These are phyloP conservation scores for Melieria crassipennis DNA, from an alignment of 2,888 invertebrate genomes.

Conservation along the genomic window DNA sequence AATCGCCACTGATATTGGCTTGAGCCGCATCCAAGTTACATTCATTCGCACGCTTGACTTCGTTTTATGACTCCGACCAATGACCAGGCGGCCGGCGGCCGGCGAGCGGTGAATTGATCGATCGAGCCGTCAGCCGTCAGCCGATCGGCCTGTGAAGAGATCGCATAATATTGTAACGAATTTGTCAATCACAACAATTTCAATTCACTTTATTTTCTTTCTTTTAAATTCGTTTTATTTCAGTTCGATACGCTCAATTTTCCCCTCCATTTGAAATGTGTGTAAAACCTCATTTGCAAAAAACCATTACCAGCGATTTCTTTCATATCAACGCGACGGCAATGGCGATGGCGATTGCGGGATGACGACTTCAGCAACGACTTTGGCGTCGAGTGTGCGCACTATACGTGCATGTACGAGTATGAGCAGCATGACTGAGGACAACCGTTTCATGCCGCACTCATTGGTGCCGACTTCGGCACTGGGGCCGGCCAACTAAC, in stretches of 20 bases:
- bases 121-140: no score
- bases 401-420: no score
- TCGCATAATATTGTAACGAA: slow-evolving; percentile 7
- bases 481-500: not conserved
- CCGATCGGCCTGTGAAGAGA: no score
- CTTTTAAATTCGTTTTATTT: slow-evolving; percentile 13
- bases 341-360: no score
- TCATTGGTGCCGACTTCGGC: not conserved
- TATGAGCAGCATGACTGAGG: no score
- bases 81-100: no score
- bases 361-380: not conserved
- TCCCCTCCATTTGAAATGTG: not conserved
- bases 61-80: no score
- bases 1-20: no score
- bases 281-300: slow-evolving; percentile 28
- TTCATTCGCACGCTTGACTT: no score
- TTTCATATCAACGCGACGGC: not conserved
- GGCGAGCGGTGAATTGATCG: no score
- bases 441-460: no score
- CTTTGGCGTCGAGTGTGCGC: not conserved
- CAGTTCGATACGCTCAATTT: slow-evolving; percentile 4
- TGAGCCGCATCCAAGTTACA: no score
- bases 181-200: slow-evolving; percentile 31
- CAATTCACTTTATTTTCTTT: slow-evolving; percentile 11
- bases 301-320: slow-evolving; percentile 19